Evolutionary conservation across 2,113 vertebrate species (phyloP).

Genomic region (Trematomus loennbergii): DNA sequence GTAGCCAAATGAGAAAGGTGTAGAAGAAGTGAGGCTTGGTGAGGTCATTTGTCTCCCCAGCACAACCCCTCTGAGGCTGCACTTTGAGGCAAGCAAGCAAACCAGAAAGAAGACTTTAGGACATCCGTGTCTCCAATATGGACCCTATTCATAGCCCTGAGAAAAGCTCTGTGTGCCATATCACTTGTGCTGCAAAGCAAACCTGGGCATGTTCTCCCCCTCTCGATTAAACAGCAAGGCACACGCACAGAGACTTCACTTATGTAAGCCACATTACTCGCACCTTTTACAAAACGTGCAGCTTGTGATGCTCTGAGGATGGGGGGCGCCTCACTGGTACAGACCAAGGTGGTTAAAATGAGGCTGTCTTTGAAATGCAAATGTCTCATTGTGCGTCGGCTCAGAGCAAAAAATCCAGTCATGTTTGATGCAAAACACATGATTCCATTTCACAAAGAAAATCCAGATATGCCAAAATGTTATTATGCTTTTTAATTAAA

Average conservation of each 20-base stretch:
- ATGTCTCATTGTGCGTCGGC: conserved; percentile 43
- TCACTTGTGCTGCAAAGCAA: conserved; percentile 46
- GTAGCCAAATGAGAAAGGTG: conserved; percentile 38
- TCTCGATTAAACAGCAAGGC: conserved; percentile 34
- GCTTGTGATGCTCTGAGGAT: conserved; percentile 19
- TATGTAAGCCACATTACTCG: conserved; percentile 66
- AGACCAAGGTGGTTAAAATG: conserved; percentile 48
- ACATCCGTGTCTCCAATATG: conserved; percentile 49
- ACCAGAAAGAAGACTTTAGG: conserved; percentile 47
- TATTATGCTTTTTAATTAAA: conserved; percentile 59
- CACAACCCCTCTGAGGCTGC: conserved; percentile 41
- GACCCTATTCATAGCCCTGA: conserved; percentile 76
- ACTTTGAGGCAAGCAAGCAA: conserved; percentile 40
- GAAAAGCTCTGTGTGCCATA: conserved; percentile 53
- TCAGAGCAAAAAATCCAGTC: conserved; percentile 25
- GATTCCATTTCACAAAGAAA: conserved; percentile 44
- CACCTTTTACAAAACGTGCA: conserved; percentile 57
- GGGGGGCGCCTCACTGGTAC: background rate
- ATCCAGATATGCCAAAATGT: conserved; percentile 15
- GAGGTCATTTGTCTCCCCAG: conserved; percentile 42
- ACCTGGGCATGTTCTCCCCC: conserved; percentile 41
- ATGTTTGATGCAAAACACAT: conserved; percentile 48
- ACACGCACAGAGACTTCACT: conserved; percentile 46
- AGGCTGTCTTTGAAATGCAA: conserved; percentile 76
- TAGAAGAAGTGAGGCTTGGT: conserved; percentile 7